Conservation (phyloP, 2,888 invertebrate species). For the Dichetophora obliterata region DNA sequence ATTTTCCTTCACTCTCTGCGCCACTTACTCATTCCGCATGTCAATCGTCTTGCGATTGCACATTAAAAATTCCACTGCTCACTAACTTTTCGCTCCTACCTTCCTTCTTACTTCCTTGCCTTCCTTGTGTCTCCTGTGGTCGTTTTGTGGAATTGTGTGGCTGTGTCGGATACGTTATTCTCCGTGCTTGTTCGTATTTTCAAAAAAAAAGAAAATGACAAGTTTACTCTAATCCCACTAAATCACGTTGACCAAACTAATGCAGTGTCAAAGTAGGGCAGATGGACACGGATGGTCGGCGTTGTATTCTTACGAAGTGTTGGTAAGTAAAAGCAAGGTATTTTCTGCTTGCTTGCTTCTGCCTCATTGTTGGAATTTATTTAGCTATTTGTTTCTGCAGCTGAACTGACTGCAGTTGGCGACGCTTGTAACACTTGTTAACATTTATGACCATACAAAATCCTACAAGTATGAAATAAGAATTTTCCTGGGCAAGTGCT, state of each 20-base stretch:
- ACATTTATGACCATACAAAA: not conserved
- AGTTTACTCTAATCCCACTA: conserved; percentile 23
- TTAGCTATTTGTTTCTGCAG: not conserved
- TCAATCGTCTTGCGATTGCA: not conserved
- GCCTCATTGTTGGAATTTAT: not conserved
- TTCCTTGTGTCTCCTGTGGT: not conserved
- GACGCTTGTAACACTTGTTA: not conserved
- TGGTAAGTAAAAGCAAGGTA: not conserved
- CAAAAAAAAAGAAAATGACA: not conserved
- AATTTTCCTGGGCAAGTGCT: too few relatives aligned
- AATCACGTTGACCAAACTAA: conserved; percentile 33
- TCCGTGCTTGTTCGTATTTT: not conserved
- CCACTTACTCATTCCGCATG: too few relatives aligned
- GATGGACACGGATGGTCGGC: not conserved
- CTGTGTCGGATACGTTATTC: not conserved
- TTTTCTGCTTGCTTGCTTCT: not conserved
- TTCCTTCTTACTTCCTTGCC: not conserved
- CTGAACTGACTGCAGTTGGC: not conserved
- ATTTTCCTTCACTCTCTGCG: too few relatives aligned
- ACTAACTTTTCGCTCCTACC: too few relatives aligned
- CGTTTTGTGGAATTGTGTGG: not conserved
- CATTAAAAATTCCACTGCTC: not conserved
- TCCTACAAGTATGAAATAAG: too few relatives aligned
- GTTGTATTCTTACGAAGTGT: not conserved
- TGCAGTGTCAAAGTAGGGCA: conserved; percentile 20